Percentiles rank a stretch among this genome's conserved stretches.
These are phyloP conservation scores for Ellobius talpinus DNA, from an alignment of 2,113 vertebrate genomes.

Conservation along the genomic window DNA sequence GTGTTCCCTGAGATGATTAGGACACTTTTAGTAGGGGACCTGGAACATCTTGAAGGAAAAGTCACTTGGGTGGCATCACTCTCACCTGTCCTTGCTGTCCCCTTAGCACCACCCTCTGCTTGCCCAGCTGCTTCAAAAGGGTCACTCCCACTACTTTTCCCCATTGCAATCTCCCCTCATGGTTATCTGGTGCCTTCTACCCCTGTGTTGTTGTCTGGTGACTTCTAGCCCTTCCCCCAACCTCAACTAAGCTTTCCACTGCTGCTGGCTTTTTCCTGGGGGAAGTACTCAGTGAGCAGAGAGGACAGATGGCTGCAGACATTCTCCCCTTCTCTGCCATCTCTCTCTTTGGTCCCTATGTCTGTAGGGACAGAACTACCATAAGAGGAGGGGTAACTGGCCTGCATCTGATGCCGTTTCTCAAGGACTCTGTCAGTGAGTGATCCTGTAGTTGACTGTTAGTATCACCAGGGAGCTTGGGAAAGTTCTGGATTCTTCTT, in stretches of 20 bases:
- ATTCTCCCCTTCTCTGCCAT: too few relatives aligned
- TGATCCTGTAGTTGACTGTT: background rate
- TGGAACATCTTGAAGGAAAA: background rate
- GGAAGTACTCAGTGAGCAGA: background rate
- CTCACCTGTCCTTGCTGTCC: background rate
- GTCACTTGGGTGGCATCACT: background rate
- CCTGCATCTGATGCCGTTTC: background rate
- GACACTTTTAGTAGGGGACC: background rate
- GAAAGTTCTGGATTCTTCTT: slow-evolving; percentile 3
- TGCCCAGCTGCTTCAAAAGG: background rate
- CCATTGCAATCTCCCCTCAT: background rate
- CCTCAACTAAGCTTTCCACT: background rate
- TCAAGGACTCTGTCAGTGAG: background rate
- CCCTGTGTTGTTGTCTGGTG: background rate
- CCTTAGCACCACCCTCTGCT: background rate
- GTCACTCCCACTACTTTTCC: background rate
- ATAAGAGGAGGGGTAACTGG: background rate
- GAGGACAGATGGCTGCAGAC: background rate
- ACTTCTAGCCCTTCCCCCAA: fast-evolving
- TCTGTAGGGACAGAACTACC: background rate
- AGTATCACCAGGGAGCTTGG: background rate
- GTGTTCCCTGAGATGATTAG: background rate
- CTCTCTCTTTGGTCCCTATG: background rate
- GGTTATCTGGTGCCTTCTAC: background rate
- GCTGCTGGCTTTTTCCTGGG: background rate